Evolutionary conservation across 2,888 invertebrate genomes (phyloP).

Genomic region (Athrips mouffetella): DNA sequence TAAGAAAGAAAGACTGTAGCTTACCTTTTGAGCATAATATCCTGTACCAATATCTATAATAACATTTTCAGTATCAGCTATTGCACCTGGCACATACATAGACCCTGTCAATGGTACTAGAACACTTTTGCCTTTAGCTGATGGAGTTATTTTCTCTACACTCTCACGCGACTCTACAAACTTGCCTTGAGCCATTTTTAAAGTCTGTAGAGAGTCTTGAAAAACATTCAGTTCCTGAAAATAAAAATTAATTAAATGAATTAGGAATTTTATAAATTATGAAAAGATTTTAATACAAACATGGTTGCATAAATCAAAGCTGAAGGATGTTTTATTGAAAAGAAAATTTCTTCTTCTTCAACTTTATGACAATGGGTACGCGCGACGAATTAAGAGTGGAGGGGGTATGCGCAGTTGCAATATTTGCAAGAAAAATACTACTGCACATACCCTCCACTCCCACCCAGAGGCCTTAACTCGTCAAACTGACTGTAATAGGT

Average conservation of each 20-base stretch:
- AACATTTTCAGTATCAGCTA: slow-evolving; percentile 90
- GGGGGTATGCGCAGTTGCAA: too few relatives aligned
- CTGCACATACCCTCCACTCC: too few relatives aligned
- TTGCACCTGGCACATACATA: slow-evolving; percentile 96
- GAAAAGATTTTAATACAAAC: too few relatives aligned
- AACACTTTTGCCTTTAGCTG: slow-evolving; percentile 88
- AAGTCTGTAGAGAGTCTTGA: slow-evolving; percentile 91
- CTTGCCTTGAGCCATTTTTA: slow-evolving; percentile 94
- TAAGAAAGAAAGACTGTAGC: slow-evolving; percentile 19
- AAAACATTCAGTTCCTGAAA: slow-evolving; percentile 90
- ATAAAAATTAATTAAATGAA: background rate
- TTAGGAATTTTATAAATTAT: background rate
- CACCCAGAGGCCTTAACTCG: too few relatives aligned
- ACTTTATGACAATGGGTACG: too few relatives aligned
- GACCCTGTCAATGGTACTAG: slow-evolving; percentile 97
- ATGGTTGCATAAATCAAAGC: too few relatives aligned
- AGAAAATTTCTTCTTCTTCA: too few relatives aligned
- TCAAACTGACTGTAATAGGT: too few relatives aligned
- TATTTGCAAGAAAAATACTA: too few relatives aligned
- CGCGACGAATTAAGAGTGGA: too few relatives aligned
- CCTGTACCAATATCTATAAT: slow-evolving; percentile 98
- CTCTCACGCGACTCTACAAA: slow-evolving; percentile 93
- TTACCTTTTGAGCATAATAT: slow-evolving; percentile 95
- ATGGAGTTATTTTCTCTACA: slow-evolving; percentile 87
- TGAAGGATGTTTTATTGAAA: too few relatives aligned